These are phyloP conservation scores for Ophion ellenae DNA, from an alignment of 2,888 invertebrate species.

Conservation along the genomic window DNA sequence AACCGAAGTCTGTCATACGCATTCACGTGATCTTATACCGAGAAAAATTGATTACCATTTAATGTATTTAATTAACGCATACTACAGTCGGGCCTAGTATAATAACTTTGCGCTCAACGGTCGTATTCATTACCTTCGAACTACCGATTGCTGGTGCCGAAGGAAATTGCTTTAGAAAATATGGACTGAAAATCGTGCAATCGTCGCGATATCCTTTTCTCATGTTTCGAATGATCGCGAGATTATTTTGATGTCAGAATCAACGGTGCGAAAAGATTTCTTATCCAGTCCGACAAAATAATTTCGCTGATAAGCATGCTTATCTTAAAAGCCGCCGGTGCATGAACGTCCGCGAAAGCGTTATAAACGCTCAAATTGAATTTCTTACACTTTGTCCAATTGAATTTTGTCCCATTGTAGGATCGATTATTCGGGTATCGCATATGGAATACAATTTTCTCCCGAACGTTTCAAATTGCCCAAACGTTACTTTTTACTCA, in stretches of 20 bases:
- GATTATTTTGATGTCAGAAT: not conserved
- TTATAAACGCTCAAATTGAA: too few species aligned
- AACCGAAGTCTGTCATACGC: conserved; percentile 2
- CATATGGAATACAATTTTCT: too few species aligned
- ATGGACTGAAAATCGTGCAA: not conserved
- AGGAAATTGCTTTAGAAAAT: not conserved
- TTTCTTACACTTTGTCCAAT: too few species aligned
- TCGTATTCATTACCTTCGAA: not conserved
- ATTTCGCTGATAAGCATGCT: too few species aligned
- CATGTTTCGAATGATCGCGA: not conserved
- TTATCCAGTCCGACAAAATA: not conserved
- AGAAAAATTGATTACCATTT: not conserved
- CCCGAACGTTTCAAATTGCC: too few species aligned
- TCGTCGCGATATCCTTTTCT: not conserved
- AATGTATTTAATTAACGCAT: not conserved
- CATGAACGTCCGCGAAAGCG: too few species aligned
- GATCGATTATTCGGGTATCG: too few species aligned
- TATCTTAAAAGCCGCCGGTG: too few species aligned
- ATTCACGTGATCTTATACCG: not conserved
- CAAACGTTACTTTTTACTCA: too few species aligned
- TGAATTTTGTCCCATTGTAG: too few species aligned
- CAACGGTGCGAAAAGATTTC: not conserved
- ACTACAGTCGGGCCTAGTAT: not conserved
- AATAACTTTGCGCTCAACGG: not conserved
- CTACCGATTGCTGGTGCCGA: not conserved